phyloP scores from a whole-genome alignment of 2,797 vertebrate species.

The Anabas testudineus region DNA sequence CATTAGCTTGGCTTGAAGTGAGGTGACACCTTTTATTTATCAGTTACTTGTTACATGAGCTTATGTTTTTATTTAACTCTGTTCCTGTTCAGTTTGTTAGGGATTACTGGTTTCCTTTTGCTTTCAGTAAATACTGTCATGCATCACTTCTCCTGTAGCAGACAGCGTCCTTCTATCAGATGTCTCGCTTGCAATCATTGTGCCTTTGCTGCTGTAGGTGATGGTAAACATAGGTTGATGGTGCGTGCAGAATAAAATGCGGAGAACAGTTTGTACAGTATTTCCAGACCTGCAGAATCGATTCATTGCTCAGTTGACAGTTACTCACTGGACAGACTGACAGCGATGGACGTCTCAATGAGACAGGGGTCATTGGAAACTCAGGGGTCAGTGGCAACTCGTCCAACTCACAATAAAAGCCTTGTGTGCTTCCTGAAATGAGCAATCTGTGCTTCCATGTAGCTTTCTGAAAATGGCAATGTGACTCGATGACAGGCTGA shows the following conservation, averaged over 20 bases:
- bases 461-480: conserved; percentile 63
- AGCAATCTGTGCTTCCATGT: conserved; percentile 60
- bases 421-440: conserved; percentile 66
- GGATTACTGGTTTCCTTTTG: conserved; percentile 45
- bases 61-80: not conserved
- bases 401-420: conserved; percentile 62
- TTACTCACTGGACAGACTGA: conserved; percentile 26
- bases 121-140: conserved; percentile 18
- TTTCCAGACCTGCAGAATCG: conserved; percentile 11
- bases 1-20: not conserved
- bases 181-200: not conserved
- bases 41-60: not conserved
- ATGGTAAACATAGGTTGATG: not conserved
- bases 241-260: not conserved
- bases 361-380: conserved; percentile 44
- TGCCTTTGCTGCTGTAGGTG: not conserved
- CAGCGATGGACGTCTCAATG: conserved; percentile 40
- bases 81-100: conserved; percentile 7
- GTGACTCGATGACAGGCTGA: conserved; percentile 53
- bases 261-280: not conserved
- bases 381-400: conserved; percentile 46
- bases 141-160: not conserved
- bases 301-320: conserved; percentile 18
- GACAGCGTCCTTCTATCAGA: not conserved
- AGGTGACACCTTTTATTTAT: not conserved